Evolutionary conservation across 35 echinoderm and acorn worm species (phyloP).

Genomic region (Heliocidaris tuberculata): DNA sequence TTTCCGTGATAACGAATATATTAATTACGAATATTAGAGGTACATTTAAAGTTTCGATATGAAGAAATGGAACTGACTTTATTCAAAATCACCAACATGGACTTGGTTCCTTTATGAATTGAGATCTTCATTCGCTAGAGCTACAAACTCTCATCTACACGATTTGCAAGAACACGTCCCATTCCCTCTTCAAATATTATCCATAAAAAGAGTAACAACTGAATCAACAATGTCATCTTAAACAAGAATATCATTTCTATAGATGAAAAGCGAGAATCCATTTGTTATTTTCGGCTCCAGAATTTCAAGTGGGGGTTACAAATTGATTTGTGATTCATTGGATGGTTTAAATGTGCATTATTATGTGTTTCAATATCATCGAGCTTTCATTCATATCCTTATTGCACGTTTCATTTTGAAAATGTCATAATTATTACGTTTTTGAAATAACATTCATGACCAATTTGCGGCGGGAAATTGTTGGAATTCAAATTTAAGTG

Average conservation of each 20-base stretch:
- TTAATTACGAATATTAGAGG: too few species aligned
- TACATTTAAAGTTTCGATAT: too few species aligned
- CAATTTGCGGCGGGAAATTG: too few species aligned
- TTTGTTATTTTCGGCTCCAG: background rate
- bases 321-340: background rate
- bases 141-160: background rate
- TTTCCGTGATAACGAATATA: too few species aligned
- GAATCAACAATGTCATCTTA: background rate
- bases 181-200: background rate
- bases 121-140: background rate
- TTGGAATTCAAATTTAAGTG: too few species aligned
- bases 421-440: too few species aligned
- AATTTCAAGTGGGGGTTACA: background rate
- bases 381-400: background rate
- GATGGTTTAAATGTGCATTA: too few species aligned
- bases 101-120: background rate
- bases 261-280: background rate
- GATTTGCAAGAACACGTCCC: background rate
- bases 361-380: background rate
- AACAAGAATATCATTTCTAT: background rate
- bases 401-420: background rate
- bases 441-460: too few species aligned
- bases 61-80: too few species aligned
- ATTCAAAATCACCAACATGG: background rate
- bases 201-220: background rate